phyloP scores from a whole-genome alignment of 2,797 vertebrate genomes.

The Macrochelys suwanniensis region DNA sequence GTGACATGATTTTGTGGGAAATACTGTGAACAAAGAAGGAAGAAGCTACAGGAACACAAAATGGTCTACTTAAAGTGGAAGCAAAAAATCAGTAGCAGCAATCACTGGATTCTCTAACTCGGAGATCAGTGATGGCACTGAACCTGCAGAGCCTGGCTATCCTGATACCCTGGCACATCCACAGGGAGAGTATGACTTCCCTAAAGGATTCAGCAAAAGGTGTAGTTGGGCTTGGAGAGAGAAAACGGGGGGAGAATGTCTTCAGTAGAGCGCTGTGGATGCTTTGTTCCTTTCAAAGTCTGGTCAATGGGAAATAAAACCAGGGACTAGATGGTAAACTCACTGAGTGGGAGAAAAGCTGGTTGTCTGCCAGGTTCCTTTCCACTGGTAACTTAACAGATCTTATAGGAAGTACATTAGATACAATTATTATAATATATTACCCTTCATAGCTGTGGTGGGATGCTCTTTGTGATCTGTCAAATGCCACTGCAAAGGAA shows the following conservation, averaged over 20 bases:
- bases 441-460: constrained; percentile 38
- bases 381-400: not conserved
- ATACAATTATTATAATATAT: constrained; percentile 7
- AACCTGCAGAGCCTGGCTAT: not conserved
- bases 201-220: not conserved
- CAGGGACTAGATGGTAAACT: not conserved
- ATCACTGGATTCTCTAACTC: not conserved
- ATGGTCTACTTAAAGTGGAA: not conserved
- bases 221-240: not conserved
- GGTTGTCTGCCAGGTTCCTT: not conserved
- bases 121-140: not conserved
- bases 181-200: not conserved
- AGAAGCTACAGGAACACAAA: not conserved
- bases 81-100: not conserved
- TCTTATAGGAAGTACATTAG: not conserved
- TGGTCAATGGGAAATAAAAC: not conserved
- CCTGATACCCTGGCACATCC: not conserved
- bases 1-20: not conserved
- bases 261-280: not conserved
- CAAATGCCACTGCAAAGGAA: constrained; percentile 43
- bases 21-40: not conserved
- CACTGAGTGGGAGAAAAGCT: not conserved
- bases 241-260: not conserved
- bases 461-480: constrained; percentile 24
- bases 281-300: not conserved